Conservation (phyloP, 2,113 vertebrate genomes). For the Entelurus aequoreus region DNA sequence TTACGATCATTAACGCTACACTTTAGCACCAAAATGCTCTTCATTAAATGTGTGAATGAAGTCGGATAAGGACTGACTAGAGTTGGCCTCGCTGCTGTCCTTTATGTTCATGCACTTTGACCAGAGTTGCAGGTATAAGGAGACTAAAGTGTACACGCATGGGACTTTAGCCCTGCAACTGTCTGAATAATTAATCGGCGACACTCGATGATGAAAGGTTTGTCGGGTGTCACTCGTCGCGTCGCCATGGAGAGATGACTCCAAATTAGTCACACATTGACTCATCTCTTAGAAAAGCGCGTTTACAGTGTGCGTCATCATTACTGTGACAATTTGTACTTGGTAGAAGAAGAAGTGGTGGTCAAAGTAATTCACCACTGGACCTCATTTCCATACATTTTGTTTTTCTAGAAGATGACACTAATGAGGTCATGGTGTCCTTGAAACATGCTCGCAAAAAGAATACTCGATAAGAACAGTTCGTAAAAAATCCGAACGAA, state of each 20-base stretch:
- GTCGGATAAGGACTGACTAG: background rate
- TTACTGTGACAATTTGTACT: background rate
- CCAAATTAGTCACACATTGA: background rate
- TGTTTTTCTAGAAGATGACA: background rate
- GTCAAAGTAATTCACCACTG: background rate
- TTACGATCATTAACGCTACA: background rate
- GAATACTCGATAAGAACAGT: too few relatives aligned
- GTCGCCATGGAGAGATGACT: conserved; percentile 10
- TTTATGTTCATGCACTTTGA: background rate
- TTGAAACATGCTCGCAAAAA: background rate
- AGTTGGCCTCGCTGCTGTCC: too few relatives aligned
- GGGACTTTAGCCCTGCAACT: conserved; percentile 31
- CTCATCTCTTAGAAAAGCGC: too few relatives aligned
- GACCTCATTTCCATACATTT: background rate
- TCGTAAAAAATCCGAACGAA: too few relatives aligned
- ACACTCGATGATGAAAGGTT: conserved; percentile 65
- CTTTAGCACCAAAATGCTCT: background rate
- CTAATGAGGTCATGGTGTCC: background rate
- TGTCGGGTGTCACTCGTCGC: conserved; percentile 40
- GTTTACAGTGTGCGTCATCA: too few relatives aligned
- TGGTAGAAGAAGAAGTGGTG: background rate
- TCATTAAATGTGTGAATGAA: background rate
- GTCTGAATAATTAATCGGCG: conserved; percentile 53
- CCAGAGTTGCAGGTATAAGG: background rate
- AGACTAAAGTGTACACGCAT: conserved; percentile 8